Evolutionary conservation across 2,797 vertebrate genomes (phyloP).

Genomic region (Oryzias dopingdopingensis): DNA sequence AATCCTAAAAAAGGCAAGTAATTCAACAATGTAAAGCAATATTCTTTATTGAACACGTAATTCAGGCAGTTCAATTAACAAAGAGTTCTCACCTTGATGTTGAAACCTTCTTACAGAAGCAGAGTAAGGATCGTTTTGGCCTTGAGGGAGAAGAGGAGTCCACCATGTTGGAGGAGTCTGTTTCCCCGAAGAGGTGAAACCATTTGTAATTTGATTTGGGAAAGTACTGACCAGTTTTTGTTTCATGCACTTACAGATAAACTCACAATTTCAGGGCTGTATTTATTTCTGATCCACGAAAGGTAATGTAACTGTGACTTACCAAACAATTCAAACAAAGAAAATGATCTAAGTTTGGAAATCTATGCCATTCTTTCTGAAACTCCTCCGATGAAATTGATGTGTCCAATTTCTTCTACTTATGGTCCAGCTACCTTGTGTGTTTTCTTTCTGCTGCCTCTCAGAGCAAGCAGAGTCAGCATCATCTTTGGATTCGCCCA

Average conservation of each 20-base stretch:
- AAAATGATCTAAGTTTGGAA: slow-evolving; percentile 29
- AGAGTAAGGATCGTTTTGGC: slow-evolving; percentile 98
- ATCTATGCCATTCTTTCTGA: slow-evolving; percentile 45
- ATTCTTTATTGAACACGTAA: not conserved
- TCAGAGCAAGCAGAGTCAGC: slow-evolving; percentile 64
- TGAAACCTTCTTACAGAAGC: slow-evolving; percentile 80
- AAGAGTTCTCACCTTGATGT: not conserved
- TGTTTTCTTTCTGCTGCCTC: slow-evolving; percentile 62
- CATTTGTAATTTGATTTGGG: slow-evolving; percentile 14
- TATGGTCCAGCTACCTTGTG: slow-evolving; percentile 55
- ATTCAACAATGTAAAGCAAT: not conserved
- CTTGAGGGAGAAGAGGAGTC: slow-evolving; percentile 97
- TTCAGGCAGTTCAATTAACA: not conserved
- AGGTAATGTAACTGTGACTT: too few species aligned
- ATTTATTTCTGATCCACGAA: too few species aligned
- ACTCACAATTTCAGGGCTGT: slow-evolving; percentile 24
- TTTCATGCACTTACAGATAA: slow-evolving; percentile 36
- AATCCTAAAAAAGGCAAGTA: slow-evolving; percentile 94
- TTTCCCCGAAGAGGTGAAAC: slow-evolving; percentile 95
- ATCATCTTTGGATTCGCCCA: slow-evolving; percentile 61
- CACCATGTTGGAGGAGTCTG: slow-evolving; percentile 97
- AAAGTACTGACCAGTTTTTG: slow-evolving; percentile 36
- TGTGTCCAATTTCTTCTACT: slow-evolving; percentile 53
- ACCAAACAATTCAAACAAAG: too few species aligned
- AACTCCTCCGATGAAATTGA: slow-evolving; percentile 40